These are phyloP conservation scores for Nebria brevicollis DNA, from an alignment of 2,888 invertebrate genomes.

Conservation along the genomic window DNA sequence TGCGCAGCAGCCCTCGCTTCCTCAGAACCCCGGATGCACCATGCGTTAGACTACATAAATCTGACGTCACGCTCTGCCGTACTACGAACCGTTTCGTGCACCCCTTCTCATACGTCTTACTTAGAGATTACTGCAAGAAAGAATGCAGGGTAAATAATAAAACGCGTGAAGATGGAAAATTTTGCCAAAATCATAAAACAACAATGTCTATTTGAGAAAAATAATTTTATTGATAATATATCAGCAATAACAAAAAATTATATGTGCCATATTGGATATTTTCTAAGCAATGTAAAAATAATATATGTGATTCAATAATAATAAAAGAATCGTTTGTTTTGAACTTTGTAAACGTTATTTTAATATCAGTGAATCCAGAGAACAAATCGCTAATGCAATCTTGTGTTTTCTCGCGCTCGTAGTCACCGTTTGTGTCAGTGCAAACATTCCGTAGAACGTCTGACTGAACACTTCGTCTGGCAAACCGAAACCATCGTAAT, in stretches of 20 bases:
- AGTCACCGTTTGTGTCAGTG: conserved; percentile 2
- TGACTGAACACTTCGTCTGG: not conserved
- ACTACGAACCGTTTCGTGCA: too few relatives aligned
- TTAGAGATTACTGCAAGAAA: not conserved
- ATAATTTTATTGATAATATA: too few relatives aligned
- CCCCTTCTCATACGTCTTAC: not conserved
- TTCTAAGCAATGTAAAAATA: too few relatives aligned
- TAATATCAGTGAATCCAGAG: too few relatives aligned
- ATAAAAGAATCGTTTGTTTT: too few relatives aligned
- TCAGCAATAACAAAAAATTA: too few relatives aligned
- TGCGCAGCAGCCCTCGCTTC: not conserved
- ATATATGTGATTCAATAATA: too few relatives aligned
- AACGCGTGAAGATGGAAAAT: not conserved
- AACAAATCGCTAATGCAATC: too few relatives aligned
- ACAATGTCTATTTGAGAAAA: too few relatives aligned
- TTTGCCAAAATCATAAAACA: too few relatives aligned
- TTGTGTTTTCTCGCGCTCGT: not conserved
- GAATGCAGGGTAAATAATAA: not conserved
- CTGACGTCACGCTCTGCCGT: not conserved
- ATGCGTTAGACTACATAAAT: conserved; percentile 24
- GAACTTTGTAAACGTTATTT: too few relatives aligned
- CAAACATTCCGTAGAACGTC: not conserved
- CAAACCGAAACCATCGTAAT: not conserved
- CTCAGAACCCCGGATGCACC: not conserved
- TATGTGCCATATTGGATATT: too few relatives aligned